Evolutionary conservation across 2,888 invertebrate species (phyloP).

Genomic region (Philereme transversata): DNA sequence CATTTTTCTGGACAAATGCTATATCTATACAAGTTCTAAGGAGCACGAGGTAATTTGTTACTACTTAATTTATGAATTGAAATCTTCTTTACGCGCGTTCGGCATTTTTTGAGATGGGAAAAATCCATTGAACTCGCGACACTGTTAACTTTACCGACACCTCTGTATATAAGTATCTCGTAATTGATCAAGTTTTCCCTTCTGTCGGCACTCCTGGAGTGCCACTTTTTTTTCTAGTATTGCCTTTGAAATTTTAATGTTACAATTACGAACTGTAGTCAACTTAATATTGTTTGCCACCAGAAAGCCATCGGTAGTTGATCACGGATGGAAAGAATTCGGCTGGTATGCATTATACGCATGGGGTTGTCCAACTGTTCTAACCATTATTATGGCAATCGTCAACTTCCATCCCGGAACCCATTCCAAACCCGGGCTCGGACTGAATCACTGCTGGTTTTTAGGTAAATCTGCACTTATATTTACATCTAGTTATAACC

Average conservation of each 20-base stretch:
- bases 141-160: no score
- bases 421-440: slow-evolving; percentile 84
- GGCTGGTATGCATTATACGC: slow-evolving; percentile 82
- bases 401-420: slow-evolving; percentile 80
- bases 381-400: slow-evolving; percentile 77
- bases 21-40: slow-evolving; percentile 87
- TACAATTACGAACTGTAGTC: no score
- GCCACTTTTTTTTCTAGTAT: no score
- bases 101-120: no score
- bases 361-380: slow-evolving; percentile 81
- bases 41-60: slow-evolving; percentile 80
- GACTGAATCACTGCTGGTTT: slow-evolving; percentile 86
- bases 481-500: no score
- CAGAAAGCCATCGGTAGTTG: slow-evolving; percentile 58
- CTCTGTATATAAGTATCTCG: no score
- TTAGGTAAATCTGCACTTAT: slow-evolving; percentile 63
- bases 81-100: no score
- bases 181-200: no score
- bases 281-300: slow-evolving; percentile 24
- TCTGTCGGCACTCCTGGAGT: no score
- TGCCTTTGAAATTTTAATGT: no score
- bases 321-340: slow-evolving; percentile 84
- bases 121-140: no score
- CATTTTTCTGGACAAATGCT: slow-evolving; percentile 88
- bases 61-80: no score